Evolutionary conservation across 2,888 invertebrate genomes (phyloP), one percentile per base, ranked within the genome.

Genomic region (Aphodius sticticus): DNA sequence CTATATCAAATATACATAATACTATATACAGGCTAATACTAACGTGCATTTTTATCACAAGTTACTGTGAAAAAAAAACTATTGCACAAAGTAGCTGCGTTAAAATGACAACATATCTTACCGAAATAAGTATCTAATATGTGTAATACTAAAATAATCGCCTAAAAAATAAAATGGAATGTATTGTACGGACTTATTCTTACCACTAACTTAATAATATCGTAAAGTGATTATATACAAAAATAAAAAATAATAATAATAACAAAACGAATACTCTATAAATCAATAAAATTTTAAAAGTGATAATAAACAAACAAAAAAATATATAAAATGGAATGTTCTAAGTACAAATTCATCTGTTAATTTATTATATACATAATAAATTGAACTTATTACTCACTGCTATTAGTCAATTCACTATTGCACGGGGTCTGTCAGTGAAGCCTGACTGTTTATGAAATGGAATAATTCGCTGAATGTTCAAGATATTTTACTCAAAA

Each of bases 141-240:
- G n/a, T n/a, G n/a, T 77, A 77, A 37, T 69, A 77, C 38, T 35
- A 70, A 69, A 6, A 26, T 26, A 26, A 26, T 26, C 26, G 26
- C 3, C 26, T 26, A 26, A 26, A n/a, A 26, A 37, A 77, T 69
- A 37, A 80, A 81, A 74, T 81, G 84, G 84, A 84, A 85, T 84
- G 84, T 83, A 78, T 75, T 78, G 84, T 84, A 84, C 82, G 84
- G 84, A 84, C 36, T 36, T 69, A 16, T 69, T 72, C 15, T 26
- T n/a, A 6, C n/a, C 9, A 74, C 35, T 74, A 53, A 53, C 37
- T 2, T 74, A 26, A 26, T 74, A 26, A 26, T 74, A 74, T 16
- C 16, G 35, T 26, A 74, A n/a, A 74, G 14, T 26, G 36, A 35
- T n/a, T 70, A 16, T 70, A 70, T 12, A 70, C 7, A 70, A 70